phyloP scores from a whole-genome alignment of 2,888 invertebrate genomes.

The Crepidodera aurea region DNA sequence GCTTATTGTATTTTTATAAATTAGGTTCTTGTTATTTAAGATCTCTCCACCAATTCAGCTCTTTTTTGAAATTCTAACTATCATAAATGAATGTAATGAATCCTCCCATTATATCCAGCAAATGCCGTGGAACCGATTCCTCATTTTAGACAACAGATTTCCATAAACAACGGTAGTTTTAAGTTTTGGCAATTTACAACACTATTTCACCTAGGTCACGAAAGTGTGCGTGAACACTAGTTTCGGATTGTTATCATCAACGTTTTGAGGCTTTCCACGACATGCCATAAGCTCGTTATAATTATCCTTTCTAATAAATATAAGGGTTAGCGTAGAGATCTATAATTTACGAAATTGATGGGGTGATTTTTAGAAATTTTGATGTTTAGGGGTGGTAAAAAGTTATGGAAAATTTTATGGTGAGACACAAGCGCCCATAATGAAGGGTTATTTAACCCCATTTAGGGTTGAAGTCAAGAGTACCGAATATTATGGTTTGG shows the following conservation, averaged over 20 bases:
- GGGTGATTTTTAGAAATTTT: not conserved
- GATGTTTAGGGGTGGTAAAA: no score
- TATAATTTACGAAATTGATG: slow-evolving; percentile 5
- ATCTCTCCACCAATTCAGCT: no score
- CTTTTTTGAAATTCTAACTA: no score
- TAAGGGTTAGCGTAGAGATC: not conserved
- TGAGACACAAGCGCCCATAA: no score
- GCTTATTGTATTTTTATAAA: no score
- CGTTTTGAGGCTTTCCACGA: slow-evolving; percentile 3
- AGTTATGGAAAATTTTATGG: no score
- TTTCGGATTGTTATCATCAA: slow-evolving; percentile 17
- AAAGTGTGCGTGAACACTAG: slow-evolving; percentile 10
- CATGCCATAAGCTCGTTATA: slow-evolving; percentile 17
- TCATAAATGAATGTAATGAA: no score
- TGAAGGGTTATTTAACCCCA: no score
- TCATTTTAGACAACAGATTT: slow-evolving; percentile 4
- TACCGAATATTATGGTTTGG: no score
- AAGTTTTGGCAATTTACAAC: slow-evolving; percentile 12
- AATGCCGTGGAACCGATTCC: slow-evolving; percentile 2
- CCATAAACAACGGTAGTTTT: slow-evolving; percentile 1
- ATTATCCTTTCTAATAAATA: slow-evolving; percentile 9
- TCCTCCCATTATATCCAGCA: not conserved
- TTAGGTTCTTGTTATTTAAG: no score
- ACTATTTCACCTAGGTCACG: not conserved
- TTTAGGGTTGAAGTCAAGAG: no score